Base-by-base conservation (phyloP, 2,797 vertebrate genomes). In the Acanthurus leucopareius region DNA sequence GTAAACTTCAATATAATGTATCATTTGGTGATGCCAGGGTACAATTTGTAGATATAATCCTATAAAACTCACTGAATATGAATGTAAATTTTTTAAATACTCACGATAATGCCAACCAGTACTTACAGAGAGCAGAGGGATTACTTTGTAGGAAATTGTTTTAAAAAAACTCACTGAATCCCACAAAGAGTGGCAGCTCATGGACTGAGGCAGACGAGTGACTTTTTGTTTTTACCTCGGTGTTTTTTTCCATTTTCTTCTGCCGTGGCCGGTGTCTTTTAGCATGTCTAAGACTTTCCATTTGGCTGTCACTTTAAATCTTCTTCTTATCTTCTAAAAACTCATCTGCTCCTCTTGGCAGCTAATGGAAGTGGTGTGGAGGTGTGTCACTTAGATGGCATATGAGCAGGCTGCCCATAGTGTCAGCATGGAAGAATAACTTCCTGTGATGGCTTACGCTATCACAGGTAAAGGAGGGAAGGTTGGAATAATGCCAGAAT, bases 281-380 rank as follows among this genome's bases (percentile, higher is more conserved):
- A 88, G 84, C 82, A 80, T 88, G 76, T 78, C 71, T 61, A 79
- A 79, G 77, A 77, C 45, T 86, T 90, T 90, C 85, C 88, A 80
- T 87, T 82, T 86, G 77, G 67, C 85, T 85, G 86, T 90, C 85
- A 78, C 74, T 68, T 82, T 53, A 53, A 64, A 78, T 89, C 71
- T 53, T 47, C 58, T 73, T 87, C 82, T 61, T 57, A 76, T 86
- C 68, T 71, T 72, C 76, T n/a, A 20, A 64, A 56, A 83, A 71
- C 54, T 77, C 73, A 58, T 87, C 70, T 45, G 14, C 72, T 77
- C 69, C 48, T 75, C 54, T 11, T 75, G 70, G 73, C 71, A 77
- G 75, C 73, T 77, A 80, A 85, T 81, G 79, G 71, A 79, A 62
- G 44, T 17, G 49, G 42, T 44, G 79, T 53, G 62, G 83, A 80